Base-by-base conservation (phyloP, 2,888 invertebrate species). In the Cataglyphis cursor region DNA sequence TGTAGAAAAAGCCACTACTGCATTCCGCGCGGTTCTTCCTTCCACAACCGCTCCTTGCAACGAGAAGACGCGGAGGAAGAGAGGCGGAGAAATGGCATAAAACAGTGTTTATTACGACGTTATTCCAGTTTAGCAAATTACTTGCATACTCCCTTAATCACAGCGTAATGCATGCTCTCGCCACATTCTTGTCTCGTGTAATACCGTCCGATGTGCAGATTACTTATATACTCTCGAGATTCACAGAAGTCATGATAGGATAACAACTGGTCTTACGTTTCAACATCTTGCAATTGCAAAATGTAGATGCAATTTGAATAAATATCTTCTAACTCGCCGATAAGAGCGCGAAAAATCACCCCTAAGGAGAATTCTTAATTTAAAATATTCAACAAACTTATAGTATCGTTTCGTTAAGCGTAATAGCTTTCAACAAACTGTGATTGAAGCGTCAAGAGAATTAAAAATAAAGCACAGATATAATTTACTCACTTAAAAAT, bases 91-190 rank as follows among this genome's bases (percentile, higher is more conserved):
- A 87, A 81, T 83, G 61, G 82, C 70, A 86, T 85, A 68, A 83
- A 82, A 86, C 81, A 62, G 87, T 88, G 86, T 89, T 89, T 90
- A 90, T 90, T 90, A 90, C 90, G 86, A 87, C 84, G 85, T 89
- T 89, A 87, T 86, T 89, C 89, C 88, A 90, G 90, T 90, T 90
- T 89, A 90, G 89, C 90, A 90, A 90, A 90, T 90, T 89, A 89
- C 89, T 90, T 85, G 81, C 90, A 88, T 86, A 86, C 88, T 82
- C 84, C 88, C 72, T 88, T 90, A 90, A 90, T 89, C 90, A 81
- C 84, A 66, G 83, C 65, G 81, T 86, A 86, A 89, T 89, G 83
- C 90, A 89, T 88, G 85, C 85, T 78, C 88, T 78, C 64, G 74
- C 78, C 75, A 70, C 90, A 90, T 89, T 89, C 90, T 89, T 90